Percentiles rank a stretch among this genome's conserved stretches.
Conservation (phyloP, 2,888 invertebrate species). For the Idaea biselata region DNA sequence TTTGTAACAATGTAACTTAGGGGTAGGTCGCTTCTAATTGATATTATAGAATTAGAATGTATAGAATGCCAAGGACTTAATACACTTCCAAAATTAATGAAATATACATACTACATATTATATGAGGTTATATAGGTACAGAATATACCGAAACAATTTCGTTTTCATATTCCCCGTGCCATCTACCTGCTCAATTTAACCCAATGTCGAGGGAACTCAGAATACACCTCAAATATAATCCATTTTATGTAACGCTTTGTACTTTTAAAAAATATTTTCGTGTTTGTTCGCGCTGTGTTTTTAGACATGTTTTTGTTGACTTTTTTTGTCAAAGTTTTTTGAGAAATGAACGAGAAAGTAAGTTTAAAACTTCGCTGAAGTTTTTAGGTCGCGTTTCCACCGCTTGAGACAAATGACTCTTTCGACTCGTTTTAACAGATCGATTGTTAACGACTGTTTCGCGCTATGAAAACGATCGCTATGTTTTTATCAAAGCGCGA, state of each 20-base stretch:
- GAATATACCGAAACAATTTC: constrained; percentile 12
- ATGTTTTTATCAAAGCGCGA: too few species aligned
- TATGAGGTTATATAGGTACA: background rate
- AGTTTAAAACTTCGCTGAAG: background rate
- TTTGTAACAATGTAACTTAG: too few species aligned
- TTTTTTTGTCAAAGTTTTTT: background rate
- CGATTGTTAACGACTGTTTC: too few species aligned
- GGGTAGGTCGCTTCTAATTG: too few species aligned
- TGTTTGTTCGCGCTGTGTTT: background rate
- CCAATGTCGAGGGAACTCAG: constrained; percentile 9
- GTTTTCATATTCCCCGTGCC: constrained; percentile 1
- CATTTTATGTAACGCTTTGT: constrained; percentile 11
- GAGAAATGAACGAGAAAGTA: background rate
- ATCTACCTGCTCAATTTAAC: constrained; percentile 15
- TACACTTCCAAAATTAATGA: too few species aligned
- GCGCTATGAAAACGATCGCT: too few species aligned
- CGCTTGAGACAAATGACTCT: too few species aligned
- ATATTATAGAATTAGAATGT: too few species aligned
- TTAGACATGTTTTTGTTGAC: background rate
- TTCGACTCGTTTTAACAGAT: too few species aligned
- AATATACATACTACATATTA: too few species aligned
- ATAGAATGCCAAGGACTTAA: too few species aligned
- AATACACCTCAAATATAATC: constrained; percentile 8
- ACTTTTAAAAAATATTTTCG: constrained; percentile 7
- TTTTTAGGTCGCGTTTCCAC: too few species aligned